Evolutionary conservation across 2,797 vertebrate species (phyloP).

Genomic region (Notamacropus eugenii): DNA sequence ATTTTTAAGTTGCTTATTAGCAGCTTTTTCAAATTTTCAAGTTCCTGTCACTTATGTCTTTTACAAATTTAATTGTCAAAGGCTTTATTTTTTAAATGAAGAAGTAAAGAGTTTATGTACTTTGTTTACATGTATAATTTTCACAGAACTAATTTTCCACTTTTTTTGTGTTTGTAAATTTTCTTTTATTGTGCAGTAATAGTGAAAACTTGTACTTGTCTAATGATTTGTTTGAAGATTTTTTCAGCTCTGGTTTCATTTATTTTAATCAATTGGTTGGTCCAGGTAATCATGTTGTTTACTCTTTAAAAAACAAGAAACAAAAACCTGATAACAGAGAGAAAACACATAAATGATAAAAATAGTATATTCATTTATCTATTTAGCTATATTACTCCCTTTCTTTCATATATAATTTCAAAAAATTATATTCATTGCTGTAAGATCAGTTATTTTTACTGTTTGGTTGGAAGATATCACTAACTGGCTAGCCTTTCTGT

Average conservation of each 20-base stretch:
- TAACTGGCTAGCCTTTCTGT: conserved; percentile 25
- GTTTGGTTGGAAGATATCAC: conserved; percentile 12
- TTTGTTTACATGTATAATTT: neutral
- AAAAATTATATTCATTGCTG: neutral
- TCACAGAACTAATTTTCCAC: neutral
- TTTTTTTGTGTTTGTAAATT: neutral
- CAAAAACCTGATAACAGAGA: neutral
- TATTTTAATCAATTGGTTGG: neutral
- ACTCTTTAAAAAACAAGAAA: neutral
- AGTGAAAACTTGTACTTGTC: neutral
- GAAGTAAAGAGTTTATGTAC: neutral
- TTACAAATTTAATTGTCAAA: neutral
- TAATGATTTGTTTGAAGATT: neutral
- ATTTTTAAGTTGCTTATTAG: conserved; percentile 40
- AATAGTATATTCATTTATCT: neutral
- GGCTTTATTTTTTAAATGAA: neutral
- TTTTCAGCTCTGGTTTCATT: neutral
- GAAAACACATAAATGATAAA: neutral
- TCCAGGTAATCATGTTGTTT: neutral
- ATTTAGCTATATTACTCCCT: neutral
- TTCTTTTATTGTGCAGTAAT: neutral
- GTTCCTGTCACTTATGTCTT: conserved; percentile 31
- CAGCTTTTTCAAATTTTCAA: neutral
- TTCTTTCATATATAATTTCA: neutral
- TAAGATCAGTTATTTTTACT: conserved; percentile 17